phyloP scores from a whole-genome alignment of 1,140 invertebrate species.

The Drosophila serrata region DNA sequence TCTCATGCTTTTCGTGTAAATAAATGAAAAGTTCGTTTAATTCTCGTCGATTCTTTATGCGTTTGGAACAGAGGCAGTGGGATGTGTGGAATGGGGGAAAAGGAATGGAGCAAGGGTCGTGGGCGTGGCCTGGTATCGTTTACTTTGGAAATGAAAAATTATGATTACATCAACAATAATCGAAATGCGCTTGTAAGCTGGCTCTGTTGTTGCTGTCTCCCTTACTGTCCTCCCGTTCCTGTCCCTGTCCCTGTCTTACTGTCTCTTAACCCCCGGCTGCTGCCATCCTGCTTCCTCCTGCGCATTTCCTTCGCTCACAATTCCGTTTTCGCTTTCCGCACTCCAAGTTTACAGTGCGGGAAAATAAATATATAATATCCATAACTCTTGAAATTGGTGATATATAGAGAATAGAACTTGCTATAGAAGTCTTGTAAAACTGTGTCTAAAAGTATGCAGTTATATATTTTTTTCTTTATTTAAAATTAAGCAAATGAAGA shows the following conservation, averaged over 20 bases:
- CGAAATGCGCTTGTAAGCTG: slow-evolving; percentile 82
- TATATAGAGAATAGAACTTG: neutral
- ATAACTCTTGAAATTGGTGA: neutral
- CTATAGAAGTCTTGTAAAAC: neutral
- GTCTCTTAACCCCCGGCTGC: slow-evolving; percentile 6
- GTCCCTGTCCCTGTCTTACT: neutral
- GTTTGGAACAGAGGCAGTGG: slow-evolving; percentile 5
- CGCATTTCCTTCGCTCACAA: slow-evolving; percentile 28
- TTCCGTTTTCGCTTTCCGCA: slow-evolving; percentile 42
- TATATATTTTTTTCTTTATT: neutral
- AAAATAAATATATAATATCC: neutral
- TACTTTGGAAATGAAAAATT: slow-evolving; percentile 84
- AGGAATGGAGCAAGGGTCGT: neutral
- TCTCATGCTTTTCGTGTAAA: slow-evolving; percentile 75
- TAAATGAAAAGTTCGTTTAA: slow-evolving; percentile 83
- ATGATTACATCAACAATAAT: slow-evolving; percentile 84
- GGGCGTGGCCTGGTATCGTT: slow-evolving; percentile 63
- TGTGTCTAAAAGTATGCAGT: neutral
- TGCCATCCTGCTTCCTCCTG: slow-evolving; percentile 7
- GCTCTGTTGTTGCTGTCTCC: slow-evolving; percentile 37
- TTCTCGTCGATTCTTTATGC: slow-evolving; percentile 75
- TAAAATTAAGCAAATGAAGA: neutral
- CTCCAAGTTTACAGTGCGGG: slow-evolving; percentile 18
- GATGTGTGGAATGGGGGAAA: neutral
- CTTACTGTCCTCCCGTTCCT: slow-evolving; percentile 7